Evolutionary conservation across 2,797 vertebrate genomes (phyloP).

Genomic region (Sardinella longiceps): DNA sequence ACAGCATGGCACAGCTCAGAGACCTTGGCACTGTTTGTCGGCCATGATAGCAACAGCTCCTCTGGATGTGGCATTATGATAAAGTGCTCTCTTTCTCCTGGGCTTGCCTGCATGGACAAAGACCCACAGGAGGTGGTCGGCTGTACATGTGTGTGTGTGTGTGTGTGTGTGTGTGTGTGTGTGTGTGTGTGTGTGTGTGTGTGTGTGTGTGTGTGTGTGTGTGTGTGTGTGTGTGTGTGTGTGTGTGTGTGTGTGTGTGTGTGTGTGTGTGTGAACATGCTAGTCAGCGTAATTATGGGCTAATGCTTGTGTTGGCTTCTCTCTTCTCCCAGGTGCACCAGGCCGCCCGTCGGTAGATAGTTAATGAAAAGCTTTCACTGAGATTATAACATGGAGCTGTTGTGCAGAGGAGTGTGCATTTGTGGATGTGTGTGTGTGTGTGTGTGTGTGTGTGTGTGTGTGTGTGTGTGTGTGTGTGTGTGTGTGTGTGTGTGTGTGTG

Average conservation of each 20-base stretch:
- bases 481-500: constrained; percentile 1
- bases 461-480: no score
- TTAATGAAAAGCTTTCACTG: constrained; percentile 35
- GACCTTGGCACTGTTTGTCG: neutral
- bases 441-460: neutral
- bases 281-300: constrained; percentile 49
- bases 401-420: neutral
- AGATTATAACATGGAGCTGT: constrained; percentile 32
- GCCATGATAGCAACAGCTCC: neutral
- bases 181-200: neutral
- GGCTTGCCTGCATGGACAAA: neutral
- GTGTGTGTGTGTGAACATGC: neutral
- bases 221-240: neutral
- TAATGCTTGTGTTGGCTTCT: constrained; percentile 43
- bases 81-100: neutral
- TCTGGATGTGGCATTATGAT: neutral
- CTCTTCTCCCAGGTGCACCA: constrained; percentile 36
- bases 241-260: neutral
- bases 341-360: constrained; percentile 9
- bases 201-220: neutral
- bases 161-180: no score
- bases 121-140: neutral
- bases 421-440: constrained; percentile 1
- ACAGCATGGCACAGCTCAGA: neutral
- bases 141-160: no score